Base-by-base conservation (phyloP, 2,797 vertebrate genomes). In the Paratrypauchen microcephalus region DNA sequence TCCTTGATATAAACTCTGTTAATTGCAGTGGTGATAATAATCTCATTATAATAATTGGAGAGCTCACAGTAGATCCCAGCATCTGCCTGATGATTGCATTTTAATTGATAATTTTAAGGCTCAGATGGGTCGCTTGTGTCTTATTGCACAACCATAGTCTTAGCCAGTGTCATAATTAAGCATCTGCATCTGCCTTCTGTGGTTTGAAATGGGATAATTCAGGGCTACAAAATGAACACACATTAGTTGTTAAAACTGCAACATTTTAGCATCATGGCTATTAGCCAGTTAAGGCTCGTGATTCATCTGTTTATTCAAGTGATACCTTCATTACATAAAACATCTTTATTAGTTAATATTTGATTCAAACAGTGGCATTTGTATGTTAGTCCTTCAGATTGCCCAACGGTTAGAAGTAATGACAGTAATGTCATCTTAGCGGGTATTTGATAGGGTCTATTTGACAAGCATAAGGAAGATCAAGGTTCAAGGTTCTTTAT, bases 151-250 rank as follows among this genome's bases (percentile, higher is more conserved):
- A 63, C 61, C 23, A 47, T 45, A 63, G 39, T 63, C 15, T 63
- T 63, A 24, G 61, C 61, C 36, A 63, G 61, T 63, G 45, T 16
- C 39, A 61, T 61, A 45, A 63, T 16, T 45, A 39, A 63, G 61
- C 61, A 63, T 63, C 39, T 63, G 61, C 61, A 39, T 41, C 55
- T 69, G 41, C 68, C 47, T 58, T 59, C 56, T 59, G 59, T 69
- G 41, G 13, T 30, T 32, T 69, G 45, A 24, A 63, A 63, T 63
- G 13, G 61, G 21, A 63, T 63, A 24, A 63, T 63, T 63, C 39
- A 45, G 41, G 39, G 39, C 61, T 63, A 26, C 21, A 8, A 63
- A 63, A 24, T 47, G 13, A 63, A 62, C 60, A 24, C n/a, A 15
- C 13, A 62, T 62, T 62, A 45, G 8, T 15, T 45, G 21, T 13